phyloP scores from a whole-genome alignment of 2,113 vertebrate species.

The Sisor rabdophorus region DNA sequence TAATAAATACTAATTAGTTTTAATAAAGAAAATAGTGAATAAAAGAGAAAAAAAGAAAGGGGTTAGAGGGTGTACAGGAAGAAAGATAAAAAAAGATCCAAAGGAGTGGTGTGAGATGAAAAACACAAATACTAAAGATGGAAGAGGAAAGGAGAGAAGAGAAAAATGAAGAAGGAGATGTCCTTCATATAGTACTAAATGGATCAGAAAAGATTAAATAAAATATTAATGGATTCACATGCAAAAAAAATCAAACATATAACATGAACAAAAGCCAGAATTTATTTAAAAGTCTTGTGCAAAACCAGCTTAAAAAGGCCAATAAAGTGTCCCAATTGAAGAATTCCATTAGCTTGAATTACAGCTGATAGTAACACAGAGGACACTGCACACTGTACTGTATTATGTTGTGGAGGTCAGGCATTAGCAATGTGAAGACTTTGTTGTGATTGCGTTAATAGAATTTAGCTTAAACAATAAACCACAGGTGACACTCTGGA shows the following conservation, averaged over 20 bases:
- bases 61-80: not conserved
- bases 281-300: not conserved
- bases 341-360: not conserved
- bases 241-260: not conserved
- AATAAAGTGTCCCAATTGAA: conserved; percentile 1
- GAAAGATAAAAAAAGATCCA: not conserved
- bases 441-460: conserved; percentile 25
- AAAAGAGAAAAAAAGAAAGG: not conserved
- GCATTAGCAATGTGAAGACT: conserved; percentile 19
- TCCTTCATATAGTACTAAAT: not conserved
- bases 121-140: not conserved
- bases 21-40: conserved; percentile 74
- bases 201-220: not conserved
- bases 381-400: conserved; percentile 13
- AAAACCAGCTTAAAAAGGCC: conserved; percentile 6
- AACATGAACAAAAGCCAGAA: not conserved
- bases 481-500: conserved; percentile 17
- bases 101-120: not conserved
- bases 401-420: not conserved
- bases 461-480: conserved; percentile 39
- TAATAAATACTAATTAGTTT: not conserved
- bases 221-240: conserved; percentile 5
- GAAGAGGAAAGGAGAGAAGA: conserved; percentile 53
- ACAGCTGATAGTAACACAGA: not conserved
- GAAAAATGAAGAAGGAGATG: not conserved